Base-by-base conservation (phyloP, 2,888 invertebrate genomes). In the Pseudolycoriella hygida region DNA sequence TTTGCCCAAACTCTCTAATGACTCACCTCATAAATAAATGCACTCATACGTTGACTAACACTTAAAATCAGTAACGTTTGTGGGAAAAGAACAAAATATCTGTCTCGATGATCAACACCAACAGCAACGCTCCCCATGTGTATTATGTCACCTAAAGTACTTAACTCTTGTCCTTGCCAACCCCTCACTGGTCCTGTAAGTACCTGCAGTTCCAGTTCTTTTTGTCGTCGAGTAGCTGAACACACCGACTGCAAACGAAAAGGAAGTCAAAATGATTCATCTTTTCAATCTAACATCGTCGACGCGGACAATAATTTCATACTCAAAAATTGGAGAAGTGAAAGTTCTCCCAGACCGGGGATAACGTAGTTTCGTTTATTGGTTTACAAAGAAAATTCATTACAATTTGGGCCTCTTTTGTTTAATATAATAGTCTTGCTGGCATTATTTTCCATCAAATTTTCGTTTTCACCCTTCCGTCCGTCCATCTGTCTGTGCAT, bases 11-110 rank as follows among this genome's bases (percentile, higher is more conserved):
- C n/a, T n/a, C n/a, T n/a, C n/a, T n/a, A n/a, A n/a, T n/a, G n/a
- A n/a, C n/a, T n/a, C 66, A 89, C 90, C 77, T 93, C 92, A 65
- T 90, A 94, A 52, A 90, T 86, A 66, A 96, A 94, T 45, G 90
- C 89, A 58, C 90, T 93, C 66, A 92, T 82, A 53, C 92, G 73
- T 52, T 86, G 80, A 64, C 90, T 90, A 49, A 93, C 88, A 48
- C 90, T 87, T 49, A 97, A 69, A 55, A 96, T 78, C 39, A 97
- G 74, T 48, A 97, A 68, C 1, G 87, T 85, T 45, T 84, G 76
- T 1, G 92, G 83, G 64, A 97, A 96, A 3, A 96, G 72, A 2
- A 94, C 87, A 48, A 96, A 78, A 61, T 93, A 92, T 57, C 93
- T 75, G 61, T 94, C 93, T 52, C 80, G 74, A 57, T 84, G 83